These are phyloP conservation scores for Paraescarpia echinospica DNA, from an alignment of 1,140 invertebrate genomes.

Conservation along the genomic window DNA sequence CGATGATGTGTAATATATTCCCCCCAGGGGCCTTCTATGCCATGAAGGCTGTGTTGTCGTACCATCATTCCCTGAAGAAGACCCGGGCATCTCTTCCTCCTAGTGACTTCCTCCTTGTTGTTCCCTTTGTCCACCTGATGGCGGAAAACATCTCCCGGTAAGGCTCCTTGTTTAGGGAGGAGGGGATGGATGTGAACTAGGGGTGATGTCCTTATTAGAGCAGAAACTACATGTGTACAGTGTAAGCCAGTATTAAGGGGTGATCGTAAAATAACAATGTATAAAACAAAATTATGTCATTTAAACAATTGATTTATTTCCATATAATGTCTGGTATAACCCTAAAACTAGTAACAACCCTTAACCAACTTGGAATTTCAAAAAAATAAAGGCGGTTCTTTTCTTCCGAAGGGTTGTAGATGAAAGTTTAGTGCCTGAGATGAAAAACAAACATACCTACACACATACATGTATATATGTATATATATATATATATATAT, in stretches of 20 bases:
- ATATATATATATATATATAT: too few relatives aligned
- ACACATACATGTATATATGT: too few relatives aligned
- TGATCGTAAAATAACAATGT: not conserved
- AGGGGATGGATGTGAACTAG: not conserved
- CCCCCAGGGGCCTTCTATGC: constrained; percentile 51
- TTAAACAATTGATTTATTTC: not conserved
- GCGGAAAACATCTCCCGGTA: constrained; percentile 47
- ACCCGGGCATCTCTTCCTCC: constrained; percentile 43
- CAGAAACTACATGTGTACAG: not conserved
- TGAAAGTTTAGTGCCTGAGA: too few relatives aligned
- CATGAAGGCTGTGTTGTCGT: constrained; percentile 56
- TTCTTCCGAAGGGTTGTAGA: too few relatives aligned
- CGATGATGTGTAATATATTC: not conserved
- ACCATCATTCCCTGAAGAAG: constrained; percentile 46
- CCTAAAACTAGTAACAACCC: too few relatives aligned
- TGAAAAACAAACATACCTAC: too few relatives aligned
- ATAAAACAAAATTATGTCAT: not conserved
- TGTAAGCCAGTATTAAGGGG: not conserved
- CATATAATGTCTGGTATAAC: too few relatives aligned
- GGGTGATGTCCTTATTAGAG: not conserved
- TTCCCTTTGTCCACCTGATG: constrained; percentile 49
- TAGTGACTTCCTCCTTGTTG: constrained; percentile 48
- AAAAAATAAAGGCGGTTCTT: too few relatives aligned
- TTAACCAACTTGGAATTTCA: too few relatives aligned
- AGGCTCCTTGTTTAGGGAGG: not conserved